Evolutionary conservation across 2,797 vertebrate genomes (phyloP), one percentile per base, ranked within the genome.

Genomic region (Menidia menidia): DNA sequence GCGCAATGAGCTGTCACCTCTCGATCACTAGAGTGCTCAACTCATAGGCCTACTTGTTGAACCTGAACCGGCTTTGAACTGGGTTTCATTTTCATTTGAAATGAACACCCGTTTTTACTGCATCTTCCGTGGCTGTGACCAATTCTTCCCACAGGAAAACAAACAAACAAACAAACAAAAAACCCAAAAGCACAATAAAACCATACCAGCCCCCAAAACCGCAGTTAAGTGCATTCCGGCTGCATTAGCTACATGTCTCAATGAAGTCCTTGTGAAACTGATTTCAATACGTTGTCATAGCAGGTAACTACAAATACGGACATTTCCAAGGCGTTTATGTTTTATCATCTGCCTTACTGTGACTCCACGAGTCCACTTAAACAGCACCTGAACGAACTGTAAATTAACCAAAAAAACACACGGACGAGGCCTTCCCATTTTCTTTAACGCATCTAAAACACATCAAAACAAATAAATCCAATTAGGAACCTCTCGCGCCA

Each of bases 391-490:
- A 80, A 50, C 64, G 64, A 68, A 85, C 67, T 65, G 54, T 79
- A 73, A 77, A 73, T 79, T 67, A 72, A 83, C 80, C 56, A 80
- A 86, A 73, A 41, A 59, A 83, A 61, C 56, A 56, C 73, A 71
- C 33, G 47, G 64, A 50, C 66, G 72, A 67, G 39, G 65, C 72
- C 53, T 75, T 64, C 58, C 44, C 53, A 67, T 84, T 80, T 70
- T 77, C 78, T 87, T 80, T 64, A 90, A 81, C 75, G 76, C 86
- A 78, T 80, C 71, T 81, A 88, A 90, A 90, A 89, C 87, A 88
- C 89, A 90, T 92, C 86, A 87, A 91, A 92, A 91, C 87, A 93
- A 91, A 92, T 91, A 85, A 85, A 88, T 91, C 88, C 89, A 92
- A 92, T 93, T 92, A 92, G 84, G 74, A 80, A 56, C 71, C 87